Evolutionary conservation across 1,140 invertebrate genomes (phyloP).

Genomic region (Sarcophaga peregrina): DNA sequence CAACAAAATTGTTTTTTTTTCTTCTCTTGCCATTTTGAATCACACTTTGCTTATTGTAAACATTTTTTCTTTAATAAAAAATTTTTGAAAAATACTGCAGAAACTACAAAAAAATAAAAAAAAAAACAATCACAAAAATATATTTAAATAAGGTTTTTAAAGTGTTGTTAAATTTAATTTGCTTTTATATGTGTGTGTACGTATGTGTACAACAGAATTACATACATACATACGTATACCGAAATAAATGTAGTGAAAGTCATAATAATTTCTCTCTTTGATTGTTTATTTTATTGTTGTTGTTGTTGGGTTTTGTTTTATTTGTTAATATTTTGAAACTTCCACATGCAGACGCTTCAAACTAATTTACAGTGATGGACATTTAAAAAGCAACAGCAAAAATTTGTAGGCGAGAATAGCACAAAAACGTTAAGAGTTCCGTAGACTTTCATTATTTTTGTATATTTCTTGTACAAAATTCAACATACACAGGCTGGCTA

Average conservation of each 20-base stretch:
- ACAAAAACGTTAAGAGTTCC: no score
- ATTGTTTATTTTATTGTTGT: no score
- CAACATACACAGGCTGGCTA: no score
- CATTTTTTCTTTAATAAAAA: no score
- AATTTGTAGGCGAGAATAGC: not conserved
- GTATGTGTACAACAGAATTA: conserved; percentile 42
- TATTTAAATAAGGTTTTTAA: not conserved
- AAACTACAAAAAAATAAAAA: no score
- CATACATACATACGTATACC: conserved; percentile 15
- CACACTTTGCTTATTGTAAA: not conserved
- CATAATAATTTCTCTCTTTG: conserved; percentile 28
- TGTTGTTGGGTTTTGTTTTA: no score
- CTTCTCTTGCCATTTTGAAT: not conserved
- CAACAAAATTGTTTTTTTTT: conserved; percentile 23
- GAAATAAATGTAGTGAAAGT: conserved; percentile 32
- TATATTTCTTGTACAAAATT: no score
- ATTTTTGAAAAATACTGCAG: no score
- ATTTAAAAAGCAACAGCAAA: not conserved
- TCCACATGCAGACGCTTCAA: conserved; percentile 14
- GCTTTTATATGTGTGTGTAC: not conserved
- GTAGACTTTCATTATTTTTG: no score
- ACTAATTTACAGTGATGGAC: not conserved
- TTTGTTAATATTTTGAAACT: conserved; percentile 24
- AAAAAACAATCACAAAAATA: not conserved
- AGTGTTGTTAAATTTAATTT: not conserved